Conservation (phyloP, 2,888 invertebrate species). For the Mythimna albipuncta region DNA sequence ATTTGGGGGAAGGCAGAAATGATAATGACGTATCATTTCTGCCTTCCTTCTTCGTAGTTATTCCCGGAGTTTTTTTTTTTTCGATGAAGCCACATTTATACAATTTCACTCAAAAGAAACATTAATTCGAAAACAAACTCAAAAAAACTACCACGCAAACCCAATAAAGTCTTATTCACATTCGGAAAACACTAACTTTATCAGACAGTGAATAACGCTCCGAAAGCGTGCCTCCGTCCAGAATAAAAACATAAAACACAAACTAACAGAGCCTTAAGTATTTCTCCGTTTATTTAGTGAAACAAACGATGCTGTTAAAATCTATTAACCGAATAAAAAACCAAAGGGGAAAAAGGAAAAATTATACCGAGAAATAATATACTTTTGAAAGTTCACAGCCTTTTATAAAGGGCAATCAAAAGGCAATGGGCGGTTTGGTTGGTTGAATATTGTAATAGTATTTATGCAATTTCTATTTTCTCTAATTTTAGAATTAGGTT, state of each 20-base stretch:
- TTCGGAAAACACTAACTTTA: slow-evolving; percentile 26
- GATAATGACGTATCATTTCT: too few species aligned
- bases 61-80: neutral
- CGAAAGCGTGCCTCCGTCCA: slow-evolving; percentile 34
- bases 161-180: slow-evolving; percentile 24
- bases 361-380: slow-evolving; percentile 22
- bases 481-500: too few species aligned
- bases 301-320: slow-evolving; percentile 57
- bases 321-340: slow-evolving; percentile 60
- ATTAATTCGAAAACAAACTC: neutral
- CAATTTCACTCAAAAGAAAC: neutral
- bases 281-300: slow-evolving; percentile 46
- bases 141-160: slow-evolving; percentile 13
- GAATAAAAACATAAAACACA: slow-evolving; percentile 39
- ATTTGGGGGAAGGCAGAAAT: too few species aligned
- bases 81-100: neutral
- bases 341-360: slow-evolving; percentile 26
- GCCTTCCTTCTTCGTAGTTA: too few species aligned
- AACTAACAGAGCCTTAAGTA: slow-evolving; percentile 43
- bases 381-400: slow-evolving; percentile 22
- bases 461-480: too few species aligned
- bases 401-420: slow-evolving; percentile 16
- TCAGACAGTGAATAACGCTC: slow-evolving; percentile 35
- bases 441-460: neutral
- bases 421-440: neutral